Evolutionary conservation across 2,797 vertebrate species (phyloP).

Genomic region (Tenualosa ilisha): DNA sequence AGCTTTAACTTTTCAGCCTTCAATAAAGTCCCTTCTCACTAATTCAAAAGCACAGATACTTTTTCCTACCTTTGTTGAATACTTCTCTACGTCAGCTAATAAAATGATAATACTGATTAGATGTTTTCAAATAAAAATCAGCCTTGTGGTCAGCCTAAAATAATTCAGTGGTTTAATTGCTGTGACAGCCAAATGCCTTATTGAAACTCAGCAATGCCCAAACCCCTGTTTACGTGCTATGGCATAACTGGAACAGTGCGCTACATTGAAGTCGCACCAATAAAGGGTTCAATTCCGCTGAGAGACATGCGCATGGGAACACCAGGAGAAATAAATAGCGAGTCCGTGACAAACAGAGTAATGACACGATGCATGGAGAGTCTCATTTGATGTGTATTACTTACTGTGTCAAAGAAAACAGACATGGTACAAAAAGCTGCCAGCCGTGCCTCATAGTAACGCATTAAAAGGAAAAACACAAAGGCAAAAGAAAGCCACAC

Average conservation of each 20-base stretch:
- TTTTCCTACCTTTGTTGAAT: not conserved
- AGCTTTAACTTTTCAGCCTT: not conserved
- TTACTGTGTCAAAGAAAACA: conserved; percentile 31
- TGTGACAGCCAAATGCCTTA: not conserved
- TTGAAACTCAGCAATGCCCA: not conserved
- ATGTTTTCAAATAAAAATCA: not conserved
- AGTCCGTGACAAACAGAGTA: conserved; percentile 29
- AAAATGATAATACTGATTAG: not conserved
- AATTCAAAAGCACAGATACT: not conserved
- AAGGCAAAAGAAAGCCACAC: not conserved
- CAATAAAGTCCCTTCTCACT: not conserved
- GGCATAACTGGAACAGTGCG: conserved; percentile 19
- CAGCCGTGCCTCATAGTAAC: not conserved
- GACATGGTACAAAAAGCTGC: conserved; percentile 19
- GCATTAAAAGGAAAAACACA: not conserved
- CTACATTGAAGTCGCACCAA: conserved; percentile 5
- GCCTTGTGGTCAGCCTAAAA: not conserved
- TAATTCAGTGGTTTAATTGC: not conserved
- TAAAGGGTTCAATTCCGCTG: not conserved
- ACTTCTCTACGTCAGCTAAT: not conserved
- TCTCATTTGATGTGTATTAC: conserved; percentile 37
- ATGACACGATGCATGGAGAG: conserved; percentile 14
- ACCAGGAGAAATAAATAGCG: conserved; percentile 9
- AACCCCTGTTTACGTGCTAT: not conserved
- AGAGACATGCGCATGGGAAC: not conserved